Conservation (phyloP, 1,140 invertebrate species). For the Nixonia krombeini region DNA sequence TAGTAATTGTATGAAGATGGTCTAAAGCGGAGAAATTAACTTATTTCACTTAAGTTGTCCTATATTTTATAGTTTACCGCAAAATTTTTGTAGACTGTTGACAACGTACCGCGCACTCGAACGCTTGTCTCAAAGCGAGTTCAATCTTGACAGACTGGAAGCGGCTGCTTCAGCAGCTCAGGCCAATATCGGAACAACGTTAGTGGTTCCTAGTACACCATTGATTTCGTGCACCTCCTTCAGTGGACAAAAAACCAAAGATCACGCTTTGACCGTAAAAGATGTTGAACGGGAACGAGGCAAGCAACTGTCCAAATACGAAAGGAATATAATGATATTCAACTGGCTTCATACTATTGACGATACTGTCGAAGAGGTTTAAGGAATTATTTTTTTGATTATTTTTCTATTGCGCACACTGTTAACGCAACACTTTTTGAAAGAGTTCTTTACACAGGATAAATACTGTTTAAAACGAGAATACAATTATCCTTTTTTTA, state of each 20-base stretch:
- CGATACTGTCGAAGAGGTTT: constrained; percentile 68
- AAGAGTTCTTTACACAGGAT: no score
- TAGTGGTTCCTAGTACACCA: constrained; percentile 72
- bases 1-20: no score
- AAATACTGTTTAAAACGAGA: no score
- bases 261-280: constrained; percentile 78
- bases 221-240: constrained; percentile 46
- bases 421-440: background rate
- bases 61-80: no score
- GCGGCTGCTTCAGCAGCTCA: constrained; percentile 72
- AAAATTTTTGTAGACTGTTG: constrained; percentile 75
- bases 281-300: constrained; percentile 87
- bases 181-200: constrained; percentile 65
- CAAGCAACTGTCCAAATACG: constrained; percentile 87
- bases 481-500: no score
- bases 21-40: no score
- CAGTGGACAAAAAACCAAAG: constrained; percentile 61
- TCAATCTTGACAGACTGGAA: constrained; percentile 83
- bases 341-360: constrained; percentile 91
- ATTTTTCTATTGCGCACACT: background rate
- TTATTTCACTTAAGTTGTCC: no score
- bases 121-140: constrained; percentile 85
- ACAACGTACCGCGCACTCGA: constrained; percentile 87
- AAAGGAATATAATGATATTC: constrained; percentile 93
- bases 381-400: background rate